phyloP scores from a whole-genome alignment of 2,888 invertebrate genomes.

The Zelleria hepariella region DNA sequence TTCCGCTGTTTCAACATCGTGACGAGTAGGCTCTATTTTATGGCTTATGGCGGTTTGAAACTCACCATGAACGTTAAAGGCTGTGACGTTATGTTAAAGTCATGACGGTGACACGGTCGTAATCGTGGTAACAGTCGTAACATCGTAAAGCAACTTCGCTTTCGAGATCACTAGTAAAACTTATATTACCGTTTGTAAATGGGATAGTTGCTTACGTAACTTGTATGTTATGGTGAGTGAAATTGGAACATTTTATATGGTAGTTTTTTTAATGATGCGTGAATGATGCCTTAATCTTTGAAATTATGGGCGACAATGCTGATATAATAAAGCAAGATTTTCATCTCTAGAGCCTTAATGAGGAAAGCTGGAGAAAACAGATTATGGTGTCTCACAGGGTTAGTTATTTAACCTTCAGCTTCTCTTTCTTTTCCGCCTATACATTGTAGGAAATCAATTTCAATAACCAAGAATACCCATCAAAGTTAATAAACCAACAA shows the following conservation, averaged over 20 bases:
- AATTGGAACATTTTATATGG: background rate
- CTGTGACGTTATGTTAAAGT: background rate
- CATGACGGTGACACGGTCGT: background rate
- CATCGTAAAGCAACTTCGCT: background rate
- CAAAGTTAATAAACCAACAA: constrained; percentile 42
- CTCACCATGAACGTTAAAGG: too few species aligned
- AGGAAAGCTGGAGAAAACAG: too few species aligned
- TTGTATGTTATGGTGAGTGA: background rate
- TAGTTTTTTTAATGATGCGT: background rate
- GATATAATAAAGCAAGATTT: background rate
- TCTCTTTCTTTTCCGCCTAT: background rate
- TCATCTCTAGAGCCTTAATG: too few species aligned
- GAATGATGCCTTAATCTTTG: background rate
- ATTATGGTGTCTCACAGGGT: background rate
- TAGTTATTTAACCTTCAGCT: background rate
- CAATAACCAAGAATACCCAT: background rate
- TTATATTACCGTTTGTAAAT: background rate
- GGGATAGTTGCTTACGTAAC: background rate
- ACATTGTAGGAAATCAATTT: background rate
- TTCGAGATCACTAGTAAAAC: background rate
- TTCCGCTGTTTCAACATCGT: background rate
- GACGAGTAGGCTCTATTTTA: background rate
- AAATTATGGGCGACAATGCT: background rate
- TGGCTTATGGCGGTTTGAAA: background rate
- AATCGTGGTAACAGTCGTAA: background rate